Evolutionary conservation across 2,113 vertebrate genomes (phyloP), one percentile per base, ranked within the genome.

Genomic region (Nycticorax nycticorax): DNA sequence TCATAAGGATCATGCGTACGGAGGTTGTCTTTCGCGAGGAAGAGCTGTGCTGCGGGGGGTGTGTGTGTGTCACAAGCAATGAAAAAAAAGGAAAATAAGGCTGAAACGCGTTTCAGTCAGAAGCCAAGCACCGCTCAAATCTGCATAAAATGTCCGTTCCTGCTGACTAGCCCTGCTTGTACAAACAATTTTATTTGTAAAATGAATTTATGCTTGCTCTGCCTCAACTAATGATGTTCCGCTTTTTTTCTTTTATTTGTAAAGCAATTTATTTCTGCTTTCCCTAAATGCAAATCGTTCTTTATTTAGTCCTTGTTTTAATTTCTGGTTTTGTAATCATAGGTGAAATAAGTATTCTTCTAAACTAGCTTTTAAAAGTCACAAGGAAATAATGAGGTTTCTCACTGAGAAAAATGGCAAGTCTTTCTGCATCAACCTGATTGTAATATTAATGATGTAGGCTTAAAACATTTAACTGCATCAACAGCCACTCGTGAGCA

Each of bases 391-490:
- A 95, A 96, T 92, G 94, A 96, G 91, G 76, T 94, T 96, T 94
- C 93, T 96, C 60, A 94, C 93, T 83, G 93, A 96, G 95, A 97
- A 97, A 96, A 97, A 98, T 92, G 74, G 74, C 77, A 92, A 95
- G 91, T 23, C 84, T 97, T 84, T 94, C 89, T 96, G 92, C 85
- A 88, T 77, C 85, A 96, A 63, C 95, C 96, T 88, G 92, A 91
- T 84, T 92, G 76, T 73, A 91, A 98, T 97, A 97, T 97, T 98
- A 98, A 98, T 97, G 97, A 95, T 89, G 81, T 94, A 75, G 97
- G 91, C 89, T 96, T 93, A 96, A 97, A 97, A 89, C 77, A n/a
- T 97, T 98, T 98, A 97, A 92, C 97, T 97, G 93, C 97, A 97
- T 95, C 98, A 93, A 97, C 96, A 97, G 96, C 95, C 97, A 94